Base-by-base conservation (phyloP, 2,797 vertebrate species). In the Darevskia mixta region DNA sequence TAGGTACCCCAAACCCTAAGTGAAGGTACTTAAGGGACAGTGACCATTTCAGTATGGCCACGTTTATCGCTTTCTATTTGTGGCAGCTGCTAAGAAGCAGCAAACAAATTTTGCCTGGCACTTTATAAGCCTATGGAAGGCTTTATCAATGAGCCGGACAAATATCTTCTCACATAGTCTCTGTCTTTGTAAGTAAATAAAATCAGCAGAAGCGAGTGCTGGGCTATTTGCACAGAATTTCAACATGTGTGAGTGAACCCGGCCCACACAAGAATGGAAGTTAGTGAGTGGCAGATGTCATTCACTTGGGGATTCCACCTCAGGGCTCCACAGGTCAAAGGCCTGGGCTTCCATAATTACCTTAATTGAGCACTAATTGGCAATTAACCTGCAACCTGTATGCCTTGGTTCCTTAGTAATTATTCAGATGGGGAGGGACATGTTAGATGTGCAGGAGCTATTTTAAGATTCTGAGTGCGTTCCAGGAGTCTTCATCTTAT, bases 301-400 rank as follows among this genome's bases (percentile, higher is more conserved):
- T 90, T 84, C 81, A 80, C 77, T 72, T 55, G 81, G 78, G 89
- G 82, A 84, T 84, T 84, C 69, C 27, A 69, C 43, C 77, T 85
- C 77, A 45, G 25, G 86, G 77, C 72, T 87, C 45, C 77, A 80
- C 55, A 4, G 86, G 86, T 87, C 77, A 85, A 81, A 87, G 45
- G 78, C 43, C 27, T 20, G 23, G 71, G 11, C 49, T 87, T 87
- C 71, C 61, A 76, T 85, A 90, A 90, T 81, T 90, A 85, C 78
- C 38, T 90, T 90, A 87, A 87, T 87, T 87, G 43, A 81, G 71
- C 17, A 71, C 87, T 90, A 85, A 90, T 90, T 66, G 41, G 45
- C 73, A 87, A 87, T 90, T 87, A 90, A 87, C 89, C 77, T 85
- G 77, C 78, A 80, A 84, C 77, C 82, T 83, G 29, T 87, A 41